These are phyloP conservation scores for Dendrocopos noguchii DNA, from an alignment of 2,113 vertebrate genomes.

Conservation along the genomic window DNA sequence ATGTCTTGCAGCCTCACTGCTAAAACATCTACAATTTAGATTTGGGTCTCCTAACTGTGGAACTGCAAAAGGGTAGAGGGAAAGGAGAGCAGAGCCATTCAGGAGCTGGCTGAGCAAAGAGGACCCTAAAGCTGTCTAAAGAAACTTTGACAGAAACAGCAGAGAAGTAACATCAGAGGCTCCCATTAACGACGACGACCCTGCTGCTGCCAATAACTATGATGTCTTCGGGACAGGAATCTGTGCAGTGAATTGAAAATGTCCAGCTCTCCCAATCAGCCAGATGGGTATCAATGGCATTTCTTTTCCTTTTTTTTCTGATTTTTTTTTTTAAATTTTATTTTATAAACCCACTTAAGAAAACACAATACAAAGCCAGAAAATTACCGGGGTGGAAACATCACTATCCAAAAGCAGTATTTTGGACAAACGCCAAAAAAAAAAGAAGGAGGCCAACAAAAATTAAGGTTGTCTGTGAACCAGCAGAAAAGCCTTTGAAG, in stretches of 20 bases:
- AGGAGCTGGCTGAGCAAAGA: not conserved
- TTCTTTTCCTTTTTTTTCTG: not conserved
- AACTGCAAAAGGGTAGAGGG: accelerated
- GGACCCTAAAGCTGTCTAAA: not conserved
- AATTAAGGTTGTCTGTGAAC: constrained; percentile 22
- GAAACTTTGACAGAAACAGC: not conserved
- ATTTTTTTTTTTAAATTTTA: not conserved
- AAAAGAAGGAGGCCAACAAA: not conserved
- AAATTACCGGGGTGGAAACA: not conserved
- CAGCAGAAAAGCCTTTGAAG: constrained; percentile 39
- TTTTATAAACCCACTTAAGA: not conserved
- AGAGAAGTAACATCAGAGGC: not conserved
- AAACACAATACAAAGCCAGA: not conserved
- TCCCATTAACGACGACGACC: not conserved
- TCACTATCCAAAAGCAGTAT: not conserved
- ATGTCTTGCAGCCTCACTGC: not conserved
- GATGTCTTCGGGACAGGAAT: not conserved
- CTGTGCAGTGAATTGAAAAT: not conserved
- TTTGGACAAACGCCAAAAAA: not conserved
- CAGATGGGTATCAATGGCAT: not conserved
- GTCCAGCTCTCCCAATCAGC: not conserved
- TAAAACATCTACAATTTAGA: not conserved
- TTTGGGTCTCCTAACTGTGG: not conserved
- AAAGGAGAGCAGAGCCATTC: not conserved
- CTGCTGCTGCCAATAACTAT: not conserved